phyloP scores from a whole-genome alignment of 2,888 invertebrate genomes.

The Lordiphosa fenestrarum region DNA sequence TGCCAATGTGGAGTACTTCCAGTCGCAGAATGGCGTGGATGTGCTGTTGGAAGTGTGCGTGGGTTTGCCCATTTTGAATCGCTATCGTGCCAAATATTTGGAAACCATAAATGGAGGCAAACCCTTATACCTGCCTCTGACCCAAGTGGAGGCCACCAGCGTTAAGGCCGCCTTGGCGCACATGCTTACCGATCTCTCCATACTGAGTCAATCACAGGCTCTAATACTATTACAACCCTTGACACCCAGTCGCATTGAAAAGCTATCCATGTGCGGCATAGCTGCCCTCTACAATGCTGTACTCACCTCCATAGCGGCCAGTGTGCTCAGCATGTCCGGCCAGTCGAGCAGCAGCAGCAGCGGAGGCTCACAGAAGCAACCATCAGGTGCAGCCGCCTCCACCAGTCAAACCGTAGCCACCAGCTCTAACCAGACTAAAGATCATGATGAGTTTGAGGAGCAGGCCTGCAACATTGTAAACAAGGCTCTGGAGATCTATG shows the following conservation, averaged over 20 bases:
- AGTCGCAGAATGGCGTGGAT: constrained; percentile 90
- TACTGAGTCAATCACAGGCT: constrained; percentile 88
- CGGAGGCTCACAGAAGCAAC: constrained; percentile 14
- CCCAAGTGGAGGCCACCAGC: constrained; percentile 87
- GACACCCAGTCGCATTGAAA: constrained; percentile 90
- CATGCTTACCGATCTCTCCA: constrained; percentile 91
- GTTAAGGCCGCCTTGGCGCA: constrained; percentile 87
- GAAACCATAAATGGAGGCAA: constrained; percentile 83
- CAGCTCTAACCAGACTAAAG: constrained; percentile 47
- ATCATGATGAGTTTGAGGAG: constrained; percentile 90
- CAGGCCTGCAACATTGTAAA: constrained; percentile 92
- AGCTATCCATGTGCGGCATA: constrained; percentile 90
- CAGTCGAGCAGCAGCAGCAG: constrained; percentile 80
- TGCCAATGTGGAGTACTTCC: constrained; percentile 89
- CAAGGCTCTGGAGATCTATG: constrained; percentile 92
- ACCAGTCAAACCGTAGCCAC: constrained; percentile 49
- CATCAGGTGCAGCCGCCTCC: constrained; percentile 44
- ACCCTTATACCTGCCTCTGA: constrained; percentile 85
- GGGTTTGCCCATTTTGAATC: constrained; percentile 84
- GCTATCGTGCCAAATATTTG: constrained; percentile 82
- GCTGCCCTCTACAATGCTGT: constrained; percentile 91
- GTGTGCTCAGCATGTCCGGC: constrained; percentile 82
- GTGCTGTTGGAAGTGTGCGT: constrained; percentile 91
- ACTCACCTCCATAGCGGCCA: constrained; percentile 85
- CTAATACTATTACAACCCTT: constrained; percentile 94